These are phyloP conservation scores for Acanthococcus lagerstroemiae DNA, from an alignment of 2,888 invertebrate species.

Conservation along the genomic window DNA sequence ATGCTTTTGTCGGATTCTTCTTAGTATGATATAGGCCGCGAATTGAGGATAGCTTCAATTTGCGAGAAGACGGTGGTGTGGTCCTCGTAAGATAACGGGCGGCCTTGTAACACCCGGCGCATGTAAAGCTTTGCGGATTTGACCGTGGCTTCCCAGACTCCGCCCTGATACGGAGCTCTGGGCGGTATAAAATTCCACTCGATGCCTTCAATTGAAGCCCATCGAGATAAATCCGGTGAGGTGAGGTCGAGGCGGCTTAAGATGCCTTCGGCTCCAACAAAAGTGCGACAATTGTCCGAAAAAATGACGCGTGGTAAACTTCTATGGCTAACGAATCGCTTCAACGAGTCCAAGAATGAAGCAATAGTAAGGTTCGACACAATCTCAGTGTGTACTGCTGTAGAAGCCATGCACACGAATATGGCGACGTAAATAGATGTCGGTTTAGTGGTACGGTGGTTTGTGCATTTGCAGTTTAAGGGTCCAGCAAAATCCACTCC, in stretches of 20 bases:
- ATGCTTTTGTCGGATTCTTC: slow-evolving; percentile 36
- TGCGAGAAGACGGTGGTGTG: slow-evolving; percentile 33
- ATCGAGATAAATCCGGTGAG: background rate
- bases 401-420: slow-evolving; percentile 7
- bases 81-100: slow-evolving; percentile 5
- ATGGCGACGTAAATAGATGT: background rate
- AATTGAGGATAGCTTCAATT: too few relatives aligned
- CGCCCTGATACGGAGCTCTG: background rate
- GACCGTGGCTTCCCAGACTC: slow-evolving; percentile 16
- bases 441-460: background rate
- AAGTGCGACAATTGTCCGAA: slow-evolving; percentile 9
- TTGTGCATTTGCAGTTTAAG: too few relatives aligned
- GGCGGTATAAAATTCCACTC: slow-evolving; percentile 32
- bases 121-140: background rate
- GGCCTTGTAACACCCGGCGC: background rate
- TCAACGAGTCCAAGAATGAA: background rate
- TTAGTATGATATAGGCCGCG: too few relatives aligned
- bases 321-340: slow-evolving; percentile 36
- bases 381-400: slow-evolving; percentile 5
- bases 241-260: too few relatives aligned
- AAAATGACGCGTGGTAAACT: slow-evolving; percentile 32
- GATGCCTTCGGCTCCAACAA: background rate
- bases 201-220: slow-evolving; percentile 31
- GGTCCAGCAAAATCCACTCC: slow-evolving; percentile 15
- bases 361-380: slow-evolving; percentile 1